Evolutionary conservation across 1,140 invertebrate species (phyloP).

Genomic region (Drosophila pseudoananassae): DNA sequence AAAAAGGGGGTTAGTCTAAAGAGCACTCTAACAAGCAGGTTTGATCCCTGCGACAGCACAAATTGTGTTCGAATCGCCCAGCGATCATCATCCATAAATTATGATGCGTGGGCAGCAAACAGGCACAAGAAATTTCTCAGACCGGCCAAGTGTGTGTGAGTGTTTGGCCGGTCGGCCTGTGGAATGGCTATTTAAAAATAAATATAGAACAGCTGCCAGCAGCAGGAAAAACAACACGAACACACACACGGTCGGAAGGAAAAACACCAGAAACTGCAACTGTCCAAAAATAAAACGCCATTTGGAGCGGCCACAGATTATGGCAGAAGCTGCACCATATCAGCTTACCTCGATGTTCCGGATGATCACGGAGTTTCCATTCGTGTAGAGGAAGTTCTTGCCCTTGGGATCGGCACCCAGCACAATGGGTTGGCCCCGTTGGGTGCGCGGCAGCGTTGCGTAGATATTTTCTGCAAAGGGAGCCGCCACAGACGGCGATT

Average conservation of each 20-base stretch:
- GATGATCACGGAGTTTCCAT: slow-evolving; percentile 99
- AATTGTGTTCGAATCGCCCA: slow-evolving; percentile 19
- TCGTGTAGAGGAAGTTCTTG: slow-evolving; percentile 98
- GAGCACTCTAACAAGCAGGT: slow-evolving; percentile 54
- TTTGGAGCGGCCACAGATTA: slow-evolving; percentile 60
- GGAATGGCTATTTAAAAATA: slow-evolving; percentile 58
- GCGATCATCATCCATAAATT: slow-evolving; percentile 35
- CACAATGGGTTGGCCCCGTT: slow-evolving; percentile 96
- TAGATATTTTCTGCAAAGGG: slow-evolving; percentile 91
- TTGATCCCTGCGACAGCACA: slow-evolving; percentile 9
- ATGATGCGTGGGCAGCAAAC: slow-evolving; percentile 54
- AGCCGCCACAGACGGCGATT: slow-evolving; percentile 54
- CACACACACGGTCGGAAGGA: slow-evolving; percentile 37
- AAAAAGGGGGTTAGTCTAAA: slow-evolving; percentile 4
- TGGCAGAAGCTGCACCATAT: slow-evolving; percentile 49
- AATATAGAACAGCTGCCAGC: slow-evolving; percentile 71
- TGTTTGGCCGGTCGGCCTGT: slow-evolving; percentile 51
- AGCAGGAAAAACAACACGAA: slow-evolving; percentile 30
- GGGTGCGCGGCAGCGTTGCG: slow-evolving; percentile 96
- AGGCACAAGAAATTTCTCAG: slow-evolving; percentile 38
- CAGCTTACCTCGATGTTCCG: slow-evolving; percentile 94
- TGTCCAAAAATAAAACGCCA: slow-evolving; percentile 78
- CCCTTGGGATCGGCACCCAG: slow-evolving; percentile 98
- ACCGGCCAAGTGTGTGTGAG: slow-evolving; percentile 16
- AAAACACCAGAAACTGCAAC: slow-evolving; percentile 72